Evolutionary conservation across 92 coral and sea anemone genomes (phyloP).

Genomic region (Epizoanthus stellaris): DNA sequence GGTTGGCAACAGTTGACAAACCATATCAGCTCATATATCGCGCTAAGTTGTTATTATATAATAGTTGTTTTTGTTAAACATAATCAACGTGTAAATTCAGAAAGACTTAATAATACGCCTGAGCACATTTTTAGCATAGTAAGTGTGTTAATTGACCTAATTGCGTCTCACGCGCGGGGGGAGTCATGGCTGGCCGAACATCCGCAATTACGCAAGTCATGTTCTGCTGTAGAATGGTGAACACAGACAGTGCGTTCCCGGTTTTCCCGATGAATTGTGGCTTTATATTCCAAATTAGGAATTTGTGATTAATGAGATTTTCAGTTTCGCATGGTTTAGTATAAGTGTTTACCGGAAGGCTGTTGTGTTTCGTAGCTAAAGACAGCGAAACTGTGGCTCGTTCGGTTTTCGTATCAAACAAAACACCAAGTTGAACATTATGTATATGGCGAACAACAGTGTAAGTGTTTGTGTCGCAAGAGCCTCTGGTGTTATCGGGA

Average conservation of each 20-base stretch:
- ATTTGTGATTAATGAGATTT: background rate
- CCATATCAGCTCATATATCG: background rate
- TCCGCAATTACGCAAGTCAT: too few relatives aligned
- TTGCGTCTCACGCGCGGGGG: background rate
- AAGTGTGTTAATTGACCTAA: constrained; percentile 7
- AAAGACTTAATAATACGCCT: constrained; percentile 9
- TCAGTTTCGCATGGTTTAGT: background rate
- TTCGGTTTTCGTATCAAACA: background rate
- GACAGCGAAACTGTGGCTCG: background rate
- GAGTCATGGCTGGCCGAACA: too few relatives aligned
- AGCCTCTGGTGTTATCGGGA: constrained; percentile 33
- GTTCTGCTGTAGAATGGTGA: too few relatives aligned
- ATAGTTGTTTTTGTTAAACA: background rate
- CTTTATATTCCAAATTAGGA: constrained; percentile 32
- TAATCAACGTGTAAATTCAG: background rate
- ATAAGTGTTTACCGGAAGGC: background rate
- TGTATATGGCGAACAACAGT: constrained; percentile 2
- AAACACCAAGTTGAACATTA: background rate
- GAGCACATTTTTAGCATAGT: background rate
- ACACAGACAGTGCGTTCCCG: too few relatives aligned
- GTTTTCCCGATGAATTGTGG: background rate
- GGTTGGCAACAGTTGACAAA: too few relatives aligned
- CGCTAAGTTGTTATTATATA: background rate
- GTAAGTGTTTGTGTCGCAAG: constrained; percentile 4
- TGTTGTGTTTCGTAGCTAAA: background rate